Conservation (phyloP, 2,797 vertebrate species). For the Leucoraja ocellata region DNA sequence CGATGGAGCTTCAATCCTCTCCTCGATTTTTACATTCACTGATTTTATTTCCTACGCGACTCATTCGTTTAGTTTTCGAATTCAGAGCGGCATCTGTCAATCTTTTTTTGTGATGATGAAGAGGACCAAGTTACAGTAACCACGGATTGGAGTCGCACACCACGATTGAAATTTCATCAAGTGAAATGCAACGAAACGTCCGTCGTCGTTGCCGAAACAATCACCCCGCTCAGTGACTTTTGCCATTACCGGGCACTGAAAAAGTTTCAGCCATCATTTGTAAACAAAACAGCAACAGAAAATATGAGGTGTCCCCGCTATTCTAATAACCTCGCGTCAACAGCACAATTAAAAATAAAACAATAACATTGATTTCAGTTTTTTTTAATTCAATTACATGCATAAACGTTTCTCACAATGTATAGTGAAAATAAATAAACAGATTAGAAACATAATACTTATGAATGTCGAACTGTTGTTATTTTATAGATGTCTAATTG, state of each 20-base stretch:
- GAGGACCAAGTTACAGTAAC: not conserved
- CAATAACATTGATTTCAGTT: not conserved
- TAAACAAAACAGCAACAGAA: not conserved
- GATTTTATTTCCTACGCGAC: not conserved
- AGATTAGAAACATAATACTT: not conserved
- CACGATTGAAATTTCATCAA: too few species aligned
- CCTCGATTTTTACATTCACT: not conserved
- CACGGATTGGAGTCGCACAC: not conserved
- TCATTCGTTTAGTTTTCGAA: not conserved
- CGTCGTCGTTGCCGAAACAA: not conserved
- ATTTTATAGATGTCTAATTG: not conserved
- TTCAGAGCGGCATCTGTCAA: not conserved
- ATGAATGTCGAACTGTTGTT: not conserved
- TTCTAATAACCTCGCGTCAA: not conserved
- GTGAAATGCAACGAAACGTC: not conserved
- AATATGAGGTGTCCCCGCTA: not conserved
- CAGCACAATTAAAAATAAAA: not conserved
- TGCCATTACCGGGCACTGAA: not conserved
- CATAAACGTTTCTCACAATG: not conserved
- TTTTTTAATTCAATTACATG: not conserved
- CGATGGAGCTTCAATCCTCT: not conserved
- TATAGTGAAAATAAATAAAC: not conserved
- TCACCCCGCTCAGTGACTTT: not conserved
- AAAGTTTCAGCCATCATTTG: conserved; percentile 10
- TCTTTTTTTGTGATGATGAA: not conserved